Base-by-base conservation (phyloP, 2,888 invertebrate species). In the Coelogynopora nodosa region DNA sequence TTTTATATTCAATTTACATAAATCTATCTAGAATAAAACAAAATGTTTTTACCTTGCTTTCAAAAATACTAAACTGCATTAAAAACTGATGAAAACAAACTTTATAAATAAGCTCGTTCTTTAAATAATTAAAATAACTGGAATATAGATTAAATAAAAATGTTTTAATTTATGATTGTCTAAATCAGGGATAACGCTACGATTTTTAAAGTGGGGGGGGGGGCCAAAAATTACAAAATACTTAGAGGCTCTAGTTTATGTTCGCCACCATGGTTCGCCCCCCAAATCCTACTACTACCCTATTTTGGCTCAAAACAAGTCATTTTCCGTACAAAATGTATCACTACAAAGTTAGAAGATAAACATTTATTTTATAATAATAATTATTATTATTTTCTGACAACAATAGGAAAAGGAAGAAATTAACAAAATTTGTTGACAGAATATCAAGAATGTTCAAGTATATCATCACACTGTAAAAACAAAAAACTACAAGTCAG, bases 171-270 rank as follows among this genome's bases (percentile, higher is more conserved):
- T n/a, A n/a, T n/a, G n/a, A n/a, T n/a, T n/a, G n/a, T 49, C 5
- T 49, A 49, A 10, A 49, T 74, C 74, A 74, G 74, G 74, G 74
- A 74, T 74, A 10, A 74, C 74, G 74, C 74, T 74, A 74, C 74
- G 74, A 74, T 74, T 74, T 74, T 74, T 26, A 74, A 74, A 74
- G 74, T 10, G 74, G 74, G 74, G 74, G 74, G 74, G 74, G 74
- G 74, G 23, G 74, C 10, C 49, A 49, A 74, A 74, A 74, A 49
- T 74, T 74, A 74, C 74, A 74, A 74, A 74, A 74, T 74, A 74
- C 74, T 74, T 74, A 74, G 74, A 74, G 74, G 74, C 74, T 74
- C 74, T 74, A 74, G 74, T 74, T 74, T 74, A 74, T 74, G 74
- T 74, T 74, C 74, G 74, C 74, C 74, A 74, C 74, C 74, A 74